A percentile compares a stretch with the other conserved stretches of the same genome.
phyloP scores from a whole-genome alignment of 2,888 invertebrate species.

The Gnatocerus cornutus region DNA sequence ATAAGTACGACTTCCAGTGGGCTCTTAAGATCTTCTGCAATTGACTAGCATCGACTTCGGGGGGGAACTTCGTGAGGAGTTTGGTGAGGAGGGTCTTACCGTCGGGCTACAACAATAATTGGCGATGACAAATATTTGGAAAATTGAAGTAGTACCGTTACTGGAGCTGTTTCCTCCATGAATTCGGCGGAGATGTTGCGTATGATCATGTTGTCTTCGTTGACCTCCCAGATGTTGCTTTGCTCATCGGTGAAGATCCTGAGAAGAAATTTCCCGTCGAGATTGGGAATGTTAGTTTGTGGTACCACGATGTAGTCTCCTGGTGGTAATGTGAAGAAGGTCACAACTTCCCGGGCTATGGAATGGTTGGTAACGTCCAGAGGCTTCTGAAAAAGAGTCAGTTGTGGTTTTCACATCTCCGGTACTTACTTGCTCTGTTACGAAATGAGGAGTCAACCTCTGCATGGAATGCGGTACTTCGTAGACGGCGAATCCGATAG shows the following conservation, averaged over 20 bases:
- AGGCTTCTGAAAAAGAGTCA: conserved; percentile 72
- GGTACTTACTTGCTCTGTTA: conserved; percentile 74
- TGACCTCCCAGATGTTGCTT: conserved; percentile 85
- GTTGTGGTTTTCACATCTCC: neutral
- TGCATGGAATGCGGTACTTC: conserved; percentile 78
- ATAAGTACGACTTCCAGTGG: conserved; percentile 75
- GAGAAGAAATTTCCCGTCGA: conserved; percentile 81
- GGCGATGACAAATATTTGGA: too few relatives aligned
- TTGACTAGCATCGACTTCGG: conserved; percentile 77
- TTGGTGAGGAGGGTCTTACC: conserved; percentile 73
- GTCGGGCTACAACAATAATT: conserved; percentile 70
- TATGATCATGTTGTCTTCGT: conserved; percentile 83
- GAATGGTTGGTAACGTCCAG: conserved; percentile 81
- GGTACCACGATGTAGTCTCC: conserved; percentile 85
- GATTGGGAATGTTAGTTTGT: conserved; percentile 79
- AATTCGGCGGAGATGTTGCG: conserved; percentile 78
- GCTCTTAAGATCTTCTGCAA: conserved; percentile 76
- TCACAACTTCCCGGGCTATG: conserved; percentile 79
- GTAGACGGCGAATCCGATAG: conserved; percentile 82
- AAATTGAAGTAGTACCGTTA: conserved; percentile 71
- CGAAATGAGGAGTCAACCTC: conserved; percentile 76
- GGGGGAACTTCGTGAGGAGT: conserved; percentile 74
- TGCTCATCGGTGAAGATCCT: conserved; percentile 82
- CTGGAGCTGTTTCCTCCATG: conserved; percentile 73
- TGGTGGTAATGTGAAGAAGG: conserved; percentile 83